These are phyloP conservation scores for Drosophila kambysellisi DNA, from an alignment of 2,888 invertebrate species.

Conservation along the genomic window DNA sequence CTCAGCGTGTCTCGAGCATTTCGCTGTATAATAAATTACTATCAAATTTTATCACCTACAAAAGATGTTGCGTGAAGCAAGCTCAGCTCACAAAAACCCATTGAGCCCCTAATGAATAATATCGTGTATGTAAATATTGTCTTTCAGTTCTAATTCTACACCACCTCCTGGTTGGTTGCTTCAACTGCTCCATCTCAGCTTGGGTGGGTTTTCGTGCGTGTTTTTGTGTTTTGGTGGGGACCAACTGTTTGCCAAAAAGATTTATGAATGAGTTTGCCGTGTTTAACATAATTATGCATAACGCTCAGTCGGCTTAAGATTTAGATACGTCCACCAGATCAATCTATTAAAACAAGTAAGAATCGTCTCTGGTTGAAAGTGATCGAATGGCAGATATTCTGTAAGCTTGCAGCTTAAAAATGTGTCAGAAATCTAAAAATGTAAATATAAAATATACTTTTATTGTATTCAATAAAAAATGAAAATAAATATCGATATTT, in stretches of 20 bases:
- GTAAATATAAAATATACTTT: neutral
- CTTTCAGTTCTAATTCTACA: constrained; percentile 23
- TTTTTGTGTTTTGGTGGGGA: neutral
- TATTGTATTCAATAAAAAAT: no score
- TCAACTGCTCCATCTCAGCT: constrained; percentile 1
- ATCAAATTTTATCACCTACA: constrained; percentile 74
- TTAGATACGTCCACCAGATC: constrained; percentile 43
- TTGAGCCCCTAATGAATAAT: constrained; percentile 65
- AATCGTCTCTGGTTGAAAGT: neutral
- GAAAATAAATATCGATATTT: neutral
- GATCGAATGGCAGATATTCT: neutral
- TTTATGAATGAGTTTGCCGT: constrained; percentile 69
- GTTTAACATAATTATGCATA: constrained; percentile 71
- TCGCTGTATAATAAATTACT: constrained; percentile 66
- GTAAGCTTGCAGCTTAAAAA: neutral
- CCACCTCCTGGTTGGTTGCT: neutral
- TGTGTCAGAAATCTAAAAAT: neutral
- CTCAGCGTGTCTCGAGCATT: constrained; percentile 27
- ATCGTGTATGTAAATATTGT: constrained; percentile 61
- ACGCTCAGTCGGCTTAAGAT: constrained; percentile 25
- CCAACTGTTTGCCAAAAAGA: constrained; percentile 56
- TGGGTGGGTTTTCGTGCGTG: constrained; percentile 14
- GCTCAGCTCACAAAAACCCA: constrained; percentile 35
- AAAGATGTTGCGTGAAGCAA: constrained; percentile 62
- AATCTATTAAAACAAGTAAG: constrained; percentile 42